Percentiles rank a stretch among this genome's conserved stretches.
phyloP scores from a whole-genome alignment of 2,113 vertebrate species.

The Melanerpes aurifrons region DNA sequence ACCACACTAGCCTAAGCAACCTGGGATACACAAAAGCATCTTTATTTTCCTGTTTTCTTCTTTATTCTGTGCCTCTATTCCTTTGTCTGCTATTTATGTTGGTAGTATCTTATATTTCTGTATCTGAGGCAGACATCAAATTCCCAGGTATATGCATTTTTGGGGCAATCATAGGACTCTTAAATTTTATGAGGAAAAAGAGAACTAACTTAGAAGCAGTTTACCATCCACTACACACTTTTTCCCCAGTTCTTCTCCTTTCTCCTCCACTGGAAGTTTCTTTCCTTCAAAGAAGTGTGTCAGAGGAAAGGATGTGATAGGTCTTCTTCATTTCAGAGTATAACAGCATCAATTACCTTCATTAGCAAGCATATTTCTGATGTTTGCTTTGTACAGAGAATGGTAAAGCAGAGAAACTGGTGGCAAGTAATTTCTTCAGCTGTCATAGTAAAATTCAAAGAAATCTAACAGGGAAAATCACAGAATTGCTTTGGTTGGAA shows the following conservation, averaged over 20 bases:
- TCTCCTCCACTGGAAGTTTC: background rate
- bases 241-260: background rate
- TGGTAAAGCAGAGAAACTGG: background rate
- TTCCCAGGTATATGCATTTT: background rate
- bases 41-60: background rate
- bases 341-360: background rate
- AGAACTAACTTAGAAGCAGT: background rate
- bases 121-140: background rate
- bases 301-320: background rate
- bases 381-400: background rate
- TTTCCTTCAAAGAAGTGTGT: background rate
- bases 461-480: background rate
- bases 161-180: background rate
- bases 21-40: background rate
- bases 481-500: too few species aligned
- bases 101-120: background rate
- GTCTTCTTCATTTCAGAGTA: background rate
- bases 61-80: background rate
- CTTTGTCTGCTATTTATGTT: background rate
- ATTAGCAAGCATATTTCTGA: background rate
- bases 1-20: background rate
- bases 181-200: background rate
- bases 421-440: background rate
- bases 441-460: background rate
- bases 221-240: background rate